Conservation (phyloP, 1,140 invertebrate species). For the Polypedilum vanderplanki region DNA sequence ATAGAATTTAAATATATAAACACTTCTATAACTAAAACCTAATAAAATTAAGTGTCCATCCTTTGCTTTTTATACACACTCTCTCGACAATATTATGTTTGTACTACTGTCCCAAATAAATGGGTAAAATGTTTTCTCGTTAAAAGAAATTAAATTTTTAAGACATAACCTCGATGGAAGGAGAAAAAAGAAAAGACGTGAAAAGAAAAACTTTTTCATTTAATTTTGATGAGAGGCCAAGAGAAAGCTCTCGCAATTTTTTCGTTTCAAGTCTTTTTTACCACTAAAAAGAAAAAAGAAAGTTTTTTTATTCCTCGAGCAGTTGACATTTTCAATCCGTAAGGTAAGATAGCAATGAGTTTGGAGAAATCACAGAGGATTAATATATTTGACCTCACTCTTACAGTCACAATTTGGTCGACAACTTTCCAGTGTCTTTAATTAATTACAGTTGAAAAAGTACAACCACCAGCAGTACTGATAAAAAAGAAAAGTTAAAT, state of each 20-base stretch:
- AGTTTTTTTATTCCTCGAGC: background rate
- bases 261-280: background rate
- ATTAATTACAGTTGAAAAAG: background rate
- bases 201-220: background rate
- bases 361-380: background rate
- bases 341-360: background rate
- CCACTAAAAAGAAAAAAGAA: background rate
- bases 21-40: too few relatives aligned
- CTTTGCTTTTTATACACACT: too few relatives aligned
- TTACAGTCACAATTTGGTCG: background rate
- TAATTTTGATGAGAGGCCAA: slow-evolving; percentile 12
- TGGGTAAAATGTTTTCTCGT: background rate
- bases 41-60: too few relatives aligned
- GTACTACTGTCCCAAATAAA: background rate
- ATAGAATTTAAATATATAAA: too few relatives aligned
- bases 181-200: background rate
- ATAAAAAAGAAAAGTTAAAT: background rate
- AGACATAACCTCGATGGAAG: background rate
- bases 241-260: background rate
- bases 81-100: too few relatives aligned
- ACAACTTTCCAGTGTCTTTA: background rate
- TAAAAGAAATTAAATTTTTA: background rate
- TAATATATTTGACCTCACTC: background rate
- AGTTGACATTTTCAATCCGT: slow-evolving; percentile 11
- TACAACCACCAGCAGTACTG: background rate